These are phyloP conservation scores for Nasonia longicornis DNA, from an alignment of 1,140 invertebrate species.

Conservation along the genomic window DNA sequence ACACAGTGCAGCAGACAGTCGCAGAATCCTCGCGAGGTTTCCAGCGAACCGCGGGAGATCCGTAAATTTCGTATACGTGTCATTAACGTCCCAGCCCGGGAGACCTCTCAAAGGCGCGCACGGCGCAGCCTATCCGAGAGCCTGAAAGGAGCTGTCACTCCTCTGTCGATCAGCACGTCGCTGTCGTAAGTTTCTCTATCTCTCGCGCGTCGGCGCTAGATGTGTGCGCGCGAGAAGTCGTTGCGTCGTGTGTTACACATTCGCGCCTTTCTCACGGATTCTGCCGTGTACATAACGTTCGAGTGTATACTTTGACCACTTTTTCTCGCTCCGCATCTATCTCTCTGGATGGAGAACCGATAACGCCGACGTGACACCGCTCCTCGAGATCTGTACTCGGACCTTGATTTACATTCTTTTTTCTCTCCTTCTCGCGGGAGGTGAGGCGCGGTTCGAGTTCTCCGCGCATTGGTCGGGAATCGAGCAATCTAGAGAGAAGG, in stretches of 20 bases:
- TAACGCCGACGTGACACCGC: background rate
- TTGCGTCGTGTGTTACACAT: background rate
- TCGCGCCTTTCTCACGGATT: constrained; percentile 29
- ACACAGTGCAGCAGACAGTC: background rate
- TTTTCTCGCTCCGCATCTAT: background rate
- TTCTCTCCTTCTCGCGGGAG: background rate
- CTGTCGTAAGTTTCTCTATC: background rate
- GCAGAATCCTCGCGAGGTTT: background rate
- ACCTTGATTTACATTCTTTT: constrained; percentile 13
- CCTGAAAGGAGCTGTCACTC: constrained; percentile 37
- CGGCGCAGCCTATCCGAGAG: background rate
- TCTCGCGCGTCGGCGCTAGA: background rate
- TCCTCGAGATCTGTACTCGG: background rate
- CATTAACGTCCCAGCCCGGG: constrained; percentile 21
- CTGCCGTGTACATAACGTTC: background rate
- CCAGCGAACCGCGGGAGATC: constrained; percentile 1
- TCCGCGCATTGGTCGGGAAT: background rate
- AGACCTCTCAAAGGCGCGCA: background rate
- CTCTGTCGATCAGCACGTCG: constrained; percentile 24
- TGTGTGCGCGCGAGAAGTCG: background rate
- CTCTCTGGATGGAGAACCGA: background rate
- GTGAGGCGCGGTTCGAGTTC: background rate
- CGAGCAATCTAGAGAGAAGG: background rate
- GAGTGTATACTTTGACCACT: background rate
- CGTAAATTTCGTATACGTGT: constrained; percentile 23